Evolutionary conservation across 1,140 invertebrate species (phyloP).

Genomic region (Aphis gossypii): DNA sequence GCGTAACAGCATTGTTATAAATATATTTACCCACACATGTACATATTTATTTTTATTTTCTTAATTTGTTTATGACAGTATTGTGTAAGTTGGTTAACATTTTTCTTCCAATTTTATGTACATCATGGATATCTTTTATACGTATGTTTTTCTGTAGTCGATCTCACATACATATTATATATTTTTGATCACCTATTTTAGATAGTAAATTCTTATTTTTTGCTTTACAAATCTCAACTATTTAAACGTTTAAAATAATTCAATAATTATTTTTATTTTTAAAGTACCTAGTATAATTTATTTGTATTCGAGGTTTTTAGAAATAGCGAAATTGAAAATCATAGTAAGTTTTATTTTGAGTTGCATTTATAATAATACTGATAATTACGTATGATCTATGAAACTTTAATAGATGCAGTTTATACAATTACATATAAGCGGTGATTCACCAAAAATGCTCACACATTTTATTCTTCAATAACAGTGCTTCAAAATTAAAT

Average conservation of each 20-base stretch:
- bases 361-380: not conserved
- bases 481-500: too few relatives aligned
- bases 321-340: not conserved
- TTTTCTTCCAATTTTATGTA: not conserved
- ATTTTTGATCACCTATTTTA: not conserved
- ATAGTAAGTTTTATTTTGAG: not conserved
- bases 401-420: not conserved
- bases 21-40: not conserved
- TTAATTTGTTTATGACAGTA: not conserved
- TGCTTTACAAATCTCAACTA: not conserved
- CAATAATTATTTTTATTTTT: not conserved
- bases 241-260: not conserved
- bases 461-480: too few relatives aligned
- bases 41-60: not conserved
- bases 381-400: not conserved
- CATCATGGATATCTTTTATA: not conserved
- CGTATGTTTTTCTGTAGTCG: not conserved
- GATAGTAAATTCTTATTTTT: not conserved
- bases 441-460: too few relatives aligned
- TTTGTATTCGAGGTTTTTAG: not conserved
- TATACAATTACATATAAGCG: not conserved
- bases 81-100: not conserved
- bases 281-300: not conserved
- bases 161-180: not conserved
- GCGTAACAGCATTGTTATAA: not conserved